Base-by-base conservation (phyloP, 2,797 vertebrate genomes). In the Iguana delicatissima region DNA sequence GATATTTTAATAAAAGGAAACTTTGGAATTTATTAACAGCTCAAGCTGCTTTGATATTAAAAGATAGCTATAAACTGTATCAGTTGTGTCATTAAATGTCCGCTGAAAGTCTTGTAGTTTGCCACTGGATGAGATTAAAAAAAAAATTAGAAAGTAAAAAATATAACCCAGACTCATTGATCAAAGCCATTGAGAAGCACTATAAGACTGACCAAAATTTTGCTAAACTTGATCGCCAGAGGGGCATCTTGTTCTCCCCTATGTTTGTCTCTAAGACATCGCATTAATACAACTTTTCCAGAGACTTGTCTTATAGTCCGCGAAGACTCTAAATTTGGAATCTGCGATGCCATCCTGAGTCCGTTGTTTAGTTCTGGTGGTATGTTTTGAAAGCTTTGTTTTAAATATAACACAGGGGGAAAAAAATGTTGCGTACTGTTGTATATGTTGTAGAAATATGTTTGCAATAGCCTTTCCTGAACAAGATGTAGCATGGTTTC, bases 41-140 rank as follows among this genome's bases (percentile, higher is more conserved):
- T 95, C 96, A 98, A 98, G 98, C 98, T 99, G 98, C 98, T 97
- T 98, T 97, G 97, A 99, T 99, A 99, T 98, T 98, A 98, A 97
- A 98, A 98, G 81, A 97, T 97, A 97, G 98, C 98, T 98, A 96
- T 97, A 98, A 98, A 97, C 97, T 98, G 98, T 98, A 98, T 98
- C 97, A 98, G 98, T 98, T 94, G 98, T 98, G 98, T 98, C 98
- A 98, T 98, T 95, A 98, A 98, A 98, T 98, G 98, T 98, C 98
- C 98, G 98, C 98, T 98, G 98, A 98, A 90, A 97, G 98, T 98
- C 98, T 98, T 98, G 98, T 98, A 98, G 96, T 98, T 99, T 99
- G 99, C 99, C 99, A 99, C 99, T 99, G 98, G 98, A 99, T 99
- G 99, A 99, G 99, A 99, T 99, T 99, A 99, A 98, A 98, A 93